Percentiles rank a stretch among this genome's conserved stretches.
Evolutionary conservation across 2,113 vertebrate genomes (phyloP).

Genomic region (Perccottus glenii): DNA sequence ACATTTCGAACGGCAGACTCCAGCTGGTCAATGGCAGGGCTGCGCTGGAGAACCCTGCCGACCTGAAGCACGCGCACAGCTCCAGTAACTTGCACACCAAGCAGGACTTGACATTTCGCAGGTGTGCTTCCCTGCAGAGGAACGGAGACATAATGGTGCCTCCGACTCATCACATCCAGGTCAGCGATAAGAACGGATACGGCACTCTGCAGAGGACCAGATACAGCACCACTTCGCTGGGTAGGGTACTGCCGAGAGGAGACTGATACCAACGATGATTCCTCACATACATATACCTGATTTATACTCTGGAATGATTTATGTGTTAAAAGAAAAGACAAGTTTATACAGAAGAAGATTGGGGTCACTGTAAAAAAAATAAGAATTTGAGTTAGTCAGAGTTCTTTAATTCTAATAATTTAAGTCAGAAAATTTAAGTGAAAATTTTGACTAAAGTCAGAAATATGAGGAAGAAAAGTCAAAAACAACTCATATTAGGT

Average conservation of each 20-base stretch:
- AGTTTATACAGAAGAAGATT: no score
- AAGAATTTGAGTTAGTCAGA: no score
- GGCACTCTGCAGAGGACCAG: slow-evolving; percentile 78
- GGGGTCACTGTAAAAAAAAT: no score
- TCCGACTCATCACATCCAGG: slow-evolving; percentile 43
- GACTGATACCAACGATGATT: slow-evolving; percentile 68
- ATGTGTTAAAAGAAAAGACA: no score
- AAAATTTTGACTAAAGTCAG: no score
- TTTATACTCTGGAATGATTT: no score
- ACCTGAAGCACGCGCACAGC: slow-evolving; percentile 81
- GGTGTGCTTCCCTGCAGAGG: slow-evolving; percentile 79
- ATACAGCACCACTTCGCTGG: slow-evolving; percentile 81
- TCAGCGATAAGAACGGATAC: slow-evolving; percentile 61
- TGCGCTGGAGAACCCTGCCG: slow-evolving; percentile 31
- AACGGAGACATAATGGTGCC: slow-evolving; percentile 56
- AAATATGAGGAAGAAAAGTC: no score
- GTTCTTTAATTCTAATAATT: no score
- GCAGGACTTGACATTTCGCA: slow-evolving; percentile 64
- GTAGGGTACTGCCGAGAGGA: slow-evolving; percentile 75
- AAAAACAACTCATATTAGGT: no score
- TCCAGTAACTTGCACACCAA: slow-evolving; percentile 82
- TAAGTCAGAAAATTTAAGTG: no score
- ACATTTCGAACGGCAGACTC: slow-evolving; percentile 32
- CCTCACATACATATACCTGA: no score
- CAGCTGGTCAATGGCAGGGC: slow-evolving; percentile 59